These are phyloP conservation scores for Siniperca knerii DNA, from an alignment of 2,113 vertebrate genomes.

Conservation along the genomic window DNA sequence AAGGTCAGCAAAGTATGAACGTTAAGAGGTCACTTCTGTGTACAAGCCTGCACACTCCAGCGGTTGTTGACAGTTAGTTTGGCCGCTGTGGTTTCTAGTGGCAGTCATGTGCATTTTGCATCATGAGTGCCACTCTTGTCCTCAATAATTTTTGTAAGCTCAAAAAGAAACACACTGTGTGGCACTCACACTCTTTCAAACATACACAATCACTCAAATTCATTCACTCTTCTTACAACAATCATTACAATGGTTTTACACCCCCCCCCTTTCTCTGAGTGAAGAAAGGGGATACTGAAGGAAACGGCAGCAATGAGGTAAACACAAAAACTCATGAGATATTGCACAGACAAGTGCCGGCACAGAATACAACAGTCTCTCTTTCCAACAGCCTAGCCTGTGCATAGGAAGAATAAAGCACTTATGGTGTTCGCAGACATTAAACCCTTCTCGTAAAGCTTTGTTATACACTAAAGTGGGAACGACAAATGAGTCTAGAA, in stretches of 20 bases:
- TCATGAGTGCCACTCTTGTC: conserved; percentile 53
- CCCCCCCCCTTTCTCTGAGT: conserved; percentile 10
- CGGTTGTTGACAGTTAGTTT: conserved; percentile 47
- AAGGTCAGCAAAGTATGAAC: conserved; percentile 48
- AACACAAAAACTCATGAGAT: conserved; percentile 82
- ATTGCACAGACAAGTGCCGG: conserved; percentile 94
- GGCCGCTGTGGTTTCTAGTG: conserved; percentile 64
- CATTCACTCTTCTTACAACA: conserved; percentile 51
- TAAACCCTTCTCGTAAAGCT: conserved; percentile 89
- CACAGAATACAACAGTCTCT: conserved; percentile 97
- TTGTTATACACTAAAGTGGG: conserved; percentile 71
- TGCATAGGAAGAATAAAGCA: conserved; percentile 99
- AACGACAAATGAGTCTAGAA: conserved; percentile 74
- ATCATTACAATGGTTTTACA: conserved; percentile 58
- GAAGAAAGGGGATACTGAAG: conserved; percentile 64
- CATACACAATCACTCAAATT: conserved; percentile 22
- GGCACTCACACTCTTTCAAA: conserved; percentile 22
- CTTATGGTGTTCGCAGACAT: conserved; percentile 97
- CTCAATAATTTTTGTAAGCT: conserved; percentile 48
- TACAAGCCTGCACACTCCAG: conserved; percentile 56
- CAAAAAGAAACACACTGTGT: conserved; percentile 33
- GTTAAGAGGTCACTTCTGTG: conserved; percentile 71
- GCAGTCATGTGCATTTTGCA: conserved; percentile 58
- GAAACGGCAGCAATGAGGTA: conserved; percentile 81
- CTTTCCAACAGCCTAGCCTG: conserved; percentile 89